These are phyloP conservation scores for Microtus obscurus DNA, from an alignment of 2,797 vertebrate species.

Conservation along the genomic window DNA sequence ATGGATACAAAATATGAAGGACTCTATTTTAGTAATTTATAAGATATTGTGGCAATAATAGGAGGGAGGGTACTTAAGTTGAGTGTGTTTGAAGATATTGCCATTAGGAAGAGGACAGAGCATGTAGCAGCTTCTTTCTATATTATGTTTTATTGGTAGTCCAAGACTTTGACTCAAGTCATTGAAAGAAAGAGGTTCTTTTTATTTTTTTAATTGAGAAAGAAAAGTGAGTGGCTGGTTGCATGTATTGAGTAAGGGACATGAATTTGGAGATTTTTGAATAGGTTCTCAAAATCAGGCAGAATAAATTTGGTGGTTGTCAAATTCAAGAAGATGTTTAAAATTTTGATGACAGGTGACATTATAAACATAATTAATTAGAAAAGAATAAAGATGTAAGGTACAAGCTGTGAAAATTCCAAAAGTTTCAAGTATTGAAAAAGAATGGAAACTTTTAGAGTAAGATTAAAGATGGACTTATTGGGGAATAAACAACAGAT, in stretches of 20 bases:
- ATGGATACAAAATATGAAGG: not conserved
- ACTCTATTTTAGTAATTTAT: not conserved
- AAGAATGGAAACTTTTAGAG: not conserved
- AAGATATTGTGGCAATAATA: not conserved
- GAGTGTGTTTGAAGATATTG: not conserved
- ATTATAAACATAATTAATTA: not conserved
- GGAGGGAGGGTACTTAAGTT: not conserved
- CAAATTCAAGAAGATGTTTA: constrained; percentile 27
- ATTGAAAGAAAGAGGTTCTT: not conserved
- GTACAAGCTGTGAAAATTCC: not conserved
- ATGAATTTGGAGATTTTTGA: not conserved
- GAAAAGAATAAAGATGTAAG: not conserved
- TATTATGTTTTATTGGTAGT: not conserved
- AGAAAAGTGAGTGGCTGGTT: not conserved
- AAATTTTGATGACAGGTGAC: not conserved
- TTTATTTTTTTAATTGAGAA: not conserved
- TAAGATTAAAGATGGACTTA: not conserved
- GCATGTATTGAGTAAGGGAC: not conserved
- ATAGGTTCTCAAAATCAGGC: not conserved
- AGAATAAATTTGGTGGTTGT: not conserved
- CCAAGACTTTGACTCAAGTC: not conserved
- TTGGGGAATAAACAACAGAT: not conserved
- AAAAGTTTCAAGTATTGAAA: not conserved
- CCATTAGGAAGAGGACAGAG: not conserved
- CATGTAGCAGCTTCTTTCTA: not conserved